Evolutionary conservation across 2,888 invertebrate species (phyloP), one percentile per base, ranked within the genome.

Genomic region (Agrenia bidenticulata): DNA sequence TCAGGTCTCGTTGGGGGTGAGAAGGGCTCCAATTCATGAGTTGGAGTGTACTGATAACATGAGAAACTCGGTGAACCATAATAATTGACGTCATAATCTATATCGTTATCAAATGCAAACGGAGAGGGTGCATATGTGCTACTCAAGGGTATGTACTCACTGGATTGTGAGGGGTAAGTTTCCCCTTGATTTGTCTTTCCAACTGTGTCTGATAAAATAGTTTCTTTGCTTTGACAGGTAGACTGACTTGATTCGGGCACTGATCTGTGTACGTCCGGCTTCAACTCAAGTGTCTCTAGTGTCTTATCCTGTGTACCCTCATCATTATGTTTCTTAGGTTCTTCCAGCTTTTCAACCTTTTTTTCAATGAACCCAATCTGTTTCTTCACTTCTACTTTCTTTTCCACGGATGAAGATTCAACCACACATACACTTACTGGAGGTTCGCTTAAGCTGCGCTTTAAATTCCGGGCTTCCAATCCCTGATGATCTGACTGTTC

Each of bases 1-100:
- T 70, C 71, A 50, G 68, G 65, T 54, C 65, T 63, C n/a, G 75
- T 70, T 2, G 75, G 73, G 11, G 75, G 73, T 13, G 75, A 73
- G 63, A 73, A 75, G 9, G 75, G 75, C 59, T 75, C 72, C 69
- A 72, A 68, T 32, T 64, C 17, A 56, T 70, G 66, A 56, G 67
- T 64, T 2, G 63, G 65, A 7, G 66, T 69, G 32, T 60, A 65
- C 21, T 66, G 59, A 64, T 69, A 75, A 60, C 70, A 66, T 4
- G 68, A 62, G 39, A 75, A 60, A 13, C 69, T 69, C 7, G 75
- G 75, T 0, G 73, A 73, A 56, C 73, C 72, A 39, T 73, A 75
- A 0, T 73, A 73, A 15, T 65, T 63, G 5, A 64, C 67, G 49
- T 71, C 71, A 21, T 69, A 63, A 45, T 72, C 68, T 1, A 66